Evolutionary conservation across 1,140 invertebrate genomes (phyloP).

Genomic region (Monochamus saltuarius): DNA sequence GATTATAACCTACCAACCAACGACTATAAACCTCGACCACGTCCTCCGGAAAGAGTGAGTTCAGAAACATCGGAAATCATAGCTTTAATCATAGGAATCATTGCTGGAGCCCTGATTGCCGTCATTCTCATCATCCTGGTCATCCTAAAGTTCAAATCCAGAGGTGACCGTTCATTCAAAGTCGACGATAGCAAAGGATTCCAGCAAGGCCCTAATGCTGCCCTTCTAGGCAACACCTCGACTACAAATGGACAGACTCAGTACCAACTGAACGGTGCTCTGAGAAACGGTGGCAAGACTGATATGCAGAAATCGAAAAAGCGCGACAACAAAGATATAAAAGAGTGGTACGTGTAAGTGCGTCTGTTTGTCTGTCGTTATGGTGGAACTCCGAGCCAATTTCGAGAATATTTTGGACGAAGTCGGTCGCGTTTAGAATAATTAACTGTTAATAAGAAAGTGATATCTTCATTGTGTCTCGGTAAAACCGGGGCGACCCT

Average conservation of each 20-base stretch:
- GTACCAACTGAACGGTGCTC: conserved; percentile 50
- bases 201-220: conserved; percentile 72
- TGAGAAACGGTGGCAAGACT: conserved; percentile 46
- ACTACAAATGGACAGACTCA: conserved; percentile 54
- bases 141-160: conserved; percentile 83
- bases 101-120: conserved; percentile 87
- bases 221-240: conserved; percentile 60
- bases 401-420: background rate
- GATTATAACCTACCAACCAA: conserved; percentile 36
- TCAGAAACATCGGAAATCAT: conserved; percentile 72
- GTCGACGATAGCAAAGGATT: conserved; percentile 80
- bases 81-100: conserved; percentile 83
- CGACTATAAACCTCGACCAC: conserved; percentile 47
- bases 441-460: conserved; percentile 21
- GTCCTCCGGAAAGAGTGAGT: conserved; percentile 63
- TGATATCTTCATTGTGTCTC: conserved; percentile 19
- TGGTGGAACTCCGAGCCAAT: conserved; percentile 47
- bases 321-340: conserved; percentile 82
- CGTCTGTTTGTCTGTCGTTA: background rate
- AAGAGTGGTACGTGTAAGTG: conserved; percentile 88
- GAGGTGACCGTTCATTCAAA: conserved; percentile 85
- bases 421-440: conserved; percentile 2
- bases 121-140: conserved; percentile 88
- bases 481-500: conserved; percentile 1
- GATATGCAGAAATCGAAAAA: conserved; percentile 64